These are phyloP conservation scores for Girardinichthys multiradiatus DNA, from an alignment of 2,113 vertebrate species.

Conservation along the genomic window DNA sequence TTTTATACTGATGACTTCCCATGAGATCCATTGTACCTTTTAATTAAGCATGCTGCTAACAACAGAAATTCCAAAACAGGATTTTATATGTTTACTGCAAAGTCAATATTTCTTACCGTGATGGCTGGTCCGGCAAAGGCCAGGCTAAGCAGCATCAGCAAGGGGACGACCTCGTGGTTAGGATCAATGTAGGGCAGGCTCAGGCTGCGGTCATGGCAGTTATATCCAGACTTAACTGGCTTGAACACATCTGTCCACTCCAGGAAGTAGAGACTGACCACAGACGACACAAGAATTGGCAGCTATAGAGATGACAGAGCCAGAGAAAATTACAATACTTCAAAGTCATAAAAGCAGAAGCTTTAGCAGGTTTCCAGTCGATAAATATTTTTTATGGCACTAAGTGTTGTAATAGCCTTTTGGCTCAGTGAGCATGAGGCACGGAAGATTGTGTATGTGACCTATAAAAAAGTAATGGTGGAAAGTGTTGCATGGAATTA, in stretches of 20 bases:
- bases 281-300: slow-evolving; percentile 94
- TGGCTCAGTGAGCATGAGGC: slow-evolving; percentile 49
- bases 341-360: slow-evolving; percentile 23
- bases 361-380: slow-evolving; percentile 26
- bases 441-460: slow-evolving; percentile 8
- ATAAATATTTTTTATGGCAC: slow-evolving; percentile 45
- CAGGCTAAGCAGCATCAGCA: slow-evolving; percentile 95
- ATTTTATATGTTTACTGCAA: neutral
- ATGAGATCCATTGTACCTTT: too few species aligned
- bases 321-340: neutral
- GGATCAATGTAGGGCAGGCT: slow-evolving; percentile 97
- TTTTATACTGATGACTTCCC: too few species aligned
- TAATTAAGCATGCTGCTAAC: too few species aligned
- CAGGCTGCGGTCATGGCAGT: slow-evolving; percentile 94
- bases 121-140: slow-evolving; percentile 94
- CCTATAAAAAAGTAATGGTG: slow-evolving; percentile 17
- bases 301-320: slow-evolving; percentile 76
- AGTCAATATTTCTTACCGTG: slow-evolving; percentile 78
- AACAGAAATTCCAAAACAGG: too few species aligned
- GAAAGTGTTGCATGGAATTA: slow-evolving; percentile 20
- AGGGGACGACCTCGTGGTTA: slow-evolving; percentile 91
- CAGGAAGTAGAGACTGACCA: slow-evolving; percentile 97
- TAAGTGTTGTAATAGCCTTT: slow-evolving; percentile 21
- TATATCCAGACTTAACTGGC: slow-evolving; percentile 93
- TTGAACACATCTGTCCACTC: slow-evolving; percentile 98